Base-by-base conservation (phyloP, 2,113 vertebrate species). In the Osmerus eperlanus region DNA sequence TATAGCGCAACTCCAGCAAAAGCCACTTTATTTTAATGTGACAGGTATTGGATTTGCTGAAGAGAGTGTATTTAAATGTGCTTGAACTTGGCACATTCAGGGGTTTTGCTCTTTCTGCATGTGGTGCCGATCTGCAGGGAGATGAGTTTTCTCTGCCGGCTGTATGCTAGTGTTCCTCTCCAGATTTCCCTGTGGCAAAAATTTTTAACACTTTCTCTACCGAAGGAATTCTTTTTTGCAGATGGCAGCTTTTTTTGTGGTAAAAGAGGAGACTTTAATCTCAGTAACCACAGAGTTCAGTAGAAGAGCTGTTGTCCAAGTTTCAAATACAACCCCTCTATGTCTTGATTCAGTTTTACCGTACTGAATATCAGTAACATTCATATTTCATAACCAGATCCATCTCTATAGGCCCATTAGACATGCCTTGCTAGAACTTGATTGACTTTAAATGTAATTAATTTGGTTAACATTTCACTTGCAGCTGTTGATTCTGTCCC, bases 11-110 rank as follows among this genome's bases (percentile, higher is more conserved):
- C 85, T 79, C 80, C 59, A 51, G 80, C 62, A 60, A 80, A 87
- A 79, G 84, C 84, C 81, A 83, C 84, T 90, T 89, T 84, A 86
- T 90, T 90, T 87, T 81, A 89, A 89, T 85, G 87, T 89, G 82
- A 82, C 86, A 89, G 88, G 78, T 89, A 80, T 91, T 87, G 88
- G 80, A 89, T 88, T 84, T 90, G 89, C 86, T 90, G 88, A 89
- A 90, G 80, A 87, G 82, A 36, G 75, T 86, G 87, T 89, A 89
- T 90, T 90, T 86, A 88, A 88, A 89, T 87, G 83, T 81, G 80
- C 83, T 84, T 85, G 84, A 90, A 89, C 81, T 72, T 62, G 75
- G 81, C 74, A 79, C 72, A 65, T 82, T 81, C 81, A 78, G 84
- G 71, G 74, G 70, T 71, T 25, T 18, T 18, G 80, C 82, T 56